These are phyloP conservation scores for Naja naja DNA, from an alignment of 2,113 vertebrate species.

Conservation along the genomic window DNA sequence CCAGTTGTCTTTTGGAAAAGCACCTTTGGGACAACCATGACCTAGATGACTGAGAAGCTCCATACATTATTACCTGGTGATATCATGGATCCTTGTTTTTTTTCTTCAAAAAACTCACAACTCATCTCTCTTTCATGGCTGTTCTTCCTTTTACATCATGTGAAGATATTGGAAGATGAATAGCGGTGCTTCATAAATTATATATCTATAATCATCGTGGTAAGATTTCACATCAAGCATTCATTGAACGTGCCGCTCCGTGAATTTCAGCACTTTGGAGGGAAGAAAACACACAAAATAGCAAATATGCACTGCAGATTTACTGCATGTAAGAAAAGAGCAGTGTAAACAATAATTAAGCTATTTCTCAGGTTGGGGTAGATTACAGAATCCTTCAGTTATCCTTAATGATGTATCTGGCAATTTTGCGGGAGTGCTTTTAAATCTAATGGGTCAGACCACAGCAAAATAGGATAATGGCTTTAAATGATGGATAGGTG, in stretches of 20 bases:
- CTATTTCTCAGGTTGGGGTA: slow-evolving; percentile 15
- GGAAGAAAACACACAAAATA: slow-evolving; percentile 7
- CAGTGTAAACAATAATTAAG: not conserved
- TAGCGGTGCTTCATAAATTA: not conserved
- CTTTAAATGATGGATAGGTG: slow-evolving; percentile 43
- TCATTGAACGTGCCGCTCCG: not conserved
- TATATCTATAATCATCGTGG: not conserved
- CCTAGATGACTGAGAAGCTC: not conserved
- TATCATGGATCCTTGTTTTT: not conserved
- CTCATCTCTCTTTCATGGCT: slow-evolving; percentile 7
- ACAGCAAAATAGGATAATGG: slow-evolving; percentile 25
- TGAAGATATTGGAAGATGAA: slow-evolving; percentile 12
- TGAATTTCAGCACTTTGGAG: slow-evolving; percentile 7
- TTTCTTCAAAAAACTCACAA: slow-evolving; percentile 13
- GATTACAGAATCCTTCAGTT: slow-evolving; percentile 34
- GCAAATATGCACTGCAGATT: not conserved
- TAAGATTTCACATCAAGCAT: slow-evolving; percentile 24
- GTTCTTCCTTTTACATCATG: not conserved
- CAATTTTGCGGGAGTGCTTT: slow-evolving; percentile 52
- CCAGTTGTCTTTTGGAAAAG: not conserved
- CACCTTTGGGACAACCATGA: not conserved
- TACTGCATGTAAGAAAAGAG: not conserved
- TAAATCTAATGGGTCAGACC: slow-evolving; percentile 54
- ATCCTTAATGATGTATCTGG: slow-evolving; percentile 46
- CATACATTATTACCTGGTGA: not conserved